Evolutionary conservation across 1,140 invertebrate species (phyloP).

Genomic region (Condylostylus longicornis): DNA sequence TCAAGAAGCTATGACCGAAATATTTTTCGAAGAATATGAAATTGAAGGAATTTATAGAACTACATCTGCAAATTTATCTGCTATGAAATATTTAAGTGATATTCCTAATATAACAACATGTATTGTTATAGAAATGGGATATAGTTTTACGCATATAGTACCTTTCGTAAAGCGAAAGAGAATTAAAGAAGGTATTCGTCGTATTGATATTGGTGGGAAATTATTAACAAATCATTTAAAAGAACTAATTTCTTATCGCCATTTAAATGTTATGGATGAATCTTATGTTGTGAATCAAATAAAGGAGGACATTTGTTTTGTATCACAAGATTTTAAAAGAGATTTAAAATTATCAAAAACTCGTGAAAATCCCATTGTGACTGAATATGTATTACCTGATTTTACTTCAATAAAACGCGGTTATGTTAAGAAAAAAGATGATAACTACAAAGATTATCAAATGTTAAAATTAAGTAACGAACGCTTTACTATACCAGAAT

Average conservation of each 20-base stretch:
- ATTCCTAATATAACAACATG: slow-evolving; percentile 42
- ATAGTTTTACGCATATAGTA: slow-evolving; percentile 89
- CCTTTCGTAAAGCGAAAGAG: slow-evolving; percentile 87
- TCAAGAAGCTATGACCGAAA: slow-evolving; percentile 86
- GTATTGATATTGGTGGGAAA: slow-evolving; percentile 95
- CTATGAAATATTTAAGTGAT: slow-evolving; percentile 44
- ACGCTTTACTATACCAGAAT: slow-evolving; percentile 83
- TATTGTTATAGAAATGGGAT: slow-evolving; percentile 83
- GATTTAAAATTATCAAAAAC: slow-evolving; percentile 70
- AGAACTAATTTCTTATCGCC: slow-evolving; percentile 82
- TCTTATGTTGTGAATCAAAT: slow-evolving; percentile 97
- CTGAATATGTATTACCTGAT: slow-evolving; percentile 93
- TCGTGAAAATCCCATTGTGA: slow-evolving; percentile 48
- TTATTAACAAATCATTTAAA: slow-evolving; percentile 95
- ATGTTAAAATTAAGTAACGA: slow-evolving; percentile 81
- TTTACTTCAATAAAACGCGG: slow-evolving; percentile 75
- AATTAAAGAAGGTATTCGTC: slow-evolving; percentile 55
- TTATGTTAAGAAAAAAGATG: slow-evolving; percentile 37
- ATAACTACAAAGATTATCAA: slow-evolving; percentile 46
- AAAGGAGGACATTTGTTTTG: slow-evolving; percentile 95
- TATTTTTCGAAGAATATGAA: slow-evolving; percentile 96
- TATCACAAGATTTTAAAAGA: slow-evolving; percentile 68
- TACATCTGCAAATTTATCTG: slow-evolving; percentile 56
- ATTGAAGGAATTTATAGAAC: slow-evolving; percentile 69
- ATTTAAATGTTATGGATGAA: slow-evolving; percentile 97